A percentile compares a stretch with the other conserved stretches of the same genome.
Conservation (phyloP, 2,888 invertebrate species). For the Lasioglossum vierecki region DNA sequence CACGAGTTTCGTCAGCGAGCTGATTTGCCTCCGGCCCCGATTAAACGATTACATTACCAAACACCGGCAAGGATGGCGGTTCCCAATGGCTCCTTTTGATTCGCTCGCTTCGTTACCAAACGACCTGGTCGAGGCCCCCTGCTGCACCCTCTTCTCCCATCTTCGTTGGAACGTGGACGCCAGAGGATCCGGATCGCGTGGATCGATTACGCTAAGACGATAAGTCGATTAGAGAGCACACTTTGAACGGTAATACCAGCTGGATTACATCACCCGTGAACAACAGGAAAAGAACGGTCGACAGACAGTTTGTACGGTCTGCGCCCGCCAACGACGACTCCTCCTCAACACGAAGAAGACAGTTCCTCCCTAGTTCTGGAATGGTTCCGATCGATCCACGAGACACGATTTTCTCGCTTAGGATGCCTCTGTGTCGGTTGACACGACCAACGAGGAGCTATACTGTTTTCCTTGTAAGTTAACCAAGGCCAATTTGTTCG, state of each 20-base stretch:
- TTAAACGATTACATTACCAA: conserved; percentile 68
- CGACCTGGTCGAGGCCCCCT: not conserved
- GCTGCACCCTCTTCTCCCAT: not conserved
- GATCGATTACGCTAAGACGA: conserved; percentile 61
- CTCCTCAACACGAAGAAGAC: not conserved
- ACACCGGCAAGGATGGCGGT: conserved; percentile 27
- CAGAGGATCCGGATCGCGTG: conserved; percentile 31
- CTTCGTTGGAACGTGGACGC: conserved; percentile 37
- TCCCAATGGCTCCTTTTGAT: not conserved
- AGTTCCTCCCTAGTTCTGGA: not conserved
- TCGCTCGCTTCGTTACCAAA: not conserved
- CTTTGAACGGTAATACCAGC: conserved; percentile 10
- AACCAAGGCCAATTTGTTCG: no score
- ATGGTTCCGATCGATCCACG: not conserved
- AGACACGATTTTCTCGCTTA: not conserved
- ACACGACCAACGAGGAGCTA: not conserved
- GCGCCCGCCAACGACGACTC: not conserved
- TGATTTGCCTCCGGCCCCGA: conserved; percentile 64
- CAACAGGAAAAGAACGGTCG: conserved; percentile 28
- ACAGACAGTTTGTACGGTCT: not conserved
- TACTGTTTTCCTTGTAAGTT: no score
- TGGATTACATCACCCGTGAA: conserved; percentile 42
- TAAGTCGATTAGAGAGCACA: conserved; percentile 61
- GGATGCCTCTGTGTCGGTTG: not conserved
- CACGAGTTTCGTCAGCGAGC: conserved; percentile 69